Base-by-base conservation (phyloP, 2,888 invertebrate species). In the Hipparchia sbordonii region DNA sequence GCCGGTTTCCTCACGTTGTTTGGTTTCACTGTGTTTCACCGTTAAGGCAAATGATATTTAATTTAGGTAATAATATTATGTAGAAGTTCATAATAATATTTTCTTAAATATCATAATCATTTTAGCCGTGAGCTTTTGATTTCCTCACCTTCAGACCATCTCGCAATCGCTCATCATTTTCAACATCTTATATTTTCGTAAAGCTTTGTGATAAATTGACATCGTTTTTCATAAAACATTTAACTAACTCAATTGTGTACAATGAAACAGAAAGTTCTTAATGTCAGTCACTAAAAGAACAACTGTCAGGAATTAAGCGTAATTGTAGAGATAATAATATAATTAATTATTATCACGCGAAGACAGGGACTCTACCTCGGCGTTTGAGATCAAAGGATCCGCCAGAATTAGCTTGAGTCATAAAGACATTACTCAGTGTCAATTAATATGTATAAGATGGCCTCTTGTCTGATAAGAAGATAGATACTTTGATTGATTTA, bases 381-480 rank as follows among this genome's bases (percentile, higher is more conserved):
- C 66, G 72, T 71, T 69, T 61, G 54, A 33, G 70, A 48, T 48
- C 48, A 48, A 48, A 48, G 7, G 48, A 77, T 72, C 73, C 63
- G 68, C 75, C 72, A 76, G 76, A 77, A 76, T 77, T 77, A 77
- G 72, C 60, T 67, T 46, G 59, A 70, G 70, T 73, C 69, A 66
- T 75, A 59, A 71, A 62, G 69, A 67, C 70, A 76, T 77, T 76
- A 72, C 57, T 76, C 77, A 75, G 68, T 75, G 77, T 76, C 77
- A 75, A 70, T 74, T 75, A 77, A 75, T 74, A 74, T 74, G 70
- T 75, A 74, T 70, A 68, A 67, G 68, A 73, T 73, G 72, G 73
- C 70, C 70, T 75, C 61, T 71, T 71, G 70, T 67, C 67, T 67
- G 70, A 74, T 73, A 77, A 72, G 72, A 72, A 67, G 67, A 65